A percentile compares a stretch with the other conserved stretches of the same genome.
Evolutionary conservation across 1,140 invertebrate genomes (phyloP).

Genomic region (Campoletis sonorensis): DNA sequence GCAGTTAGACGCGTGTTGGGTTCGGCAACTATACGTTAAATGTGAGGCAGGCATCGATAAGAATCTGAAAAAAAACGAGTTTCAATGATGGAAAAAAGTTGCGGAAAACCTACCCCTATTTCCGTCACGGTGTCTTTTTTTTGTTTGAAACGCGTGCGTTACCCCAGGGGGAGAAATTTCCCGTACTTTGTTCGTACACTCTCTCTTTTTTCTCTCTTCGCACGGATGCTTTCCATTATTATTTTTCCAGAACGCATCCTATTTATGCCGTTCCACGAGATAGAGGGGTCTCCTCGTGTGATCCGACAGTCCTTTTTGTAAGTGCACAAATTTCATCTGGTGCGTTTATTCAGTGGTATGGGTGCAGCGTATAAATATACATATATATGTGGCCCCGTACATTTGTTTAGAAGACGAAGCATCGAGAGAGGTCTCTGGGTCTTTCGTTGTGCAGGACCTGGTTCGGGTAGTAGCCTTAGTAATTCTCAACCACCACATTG

Average conservation of each 20-base stretch:
- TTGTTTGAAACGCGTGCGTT: neutral
- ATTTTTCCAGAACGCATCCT: neutral
- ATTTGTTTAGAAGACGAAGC: neutral
- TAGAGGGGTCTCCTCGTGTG: neutral
- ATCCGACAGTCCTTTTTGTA: neutral
- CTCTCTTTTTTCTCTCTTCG: neutral
- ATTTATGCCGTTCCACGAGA: neutral
- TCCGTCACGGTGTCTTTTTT: neutral
- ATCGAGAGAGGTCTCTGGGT: slow-evolving; percentile 10
- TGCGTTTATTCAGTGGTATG: neutral
- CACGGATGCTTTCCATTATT: neutral
- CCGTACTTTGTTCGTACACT: neutral
- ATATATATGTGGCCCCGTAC: neutral
- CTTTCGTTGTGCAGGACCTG: neutral
- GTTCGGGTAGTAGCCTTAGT: neutral
- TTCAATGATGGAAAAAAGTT: neutral
- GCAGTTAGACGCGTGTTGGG: too few relatives aligned
- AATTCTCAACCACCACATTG: neutral
- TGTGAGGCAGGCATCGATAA: neutral
- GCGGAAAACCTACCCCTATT: neutral
- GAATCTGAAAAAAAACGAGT: neutral
- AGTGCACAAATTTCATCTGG: neutral
- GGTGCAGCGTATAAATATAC: neutral
- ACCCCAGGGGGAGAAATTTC: neutral
- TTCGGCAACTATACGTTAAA: too few relatives aligned